A percentile compares a stretch with the other conserved stretches of the same genome.
phyloP scores from a whole-genome alignment of 1,140 invertebrate species.

The Gyrodactylus salaris region DNA sequence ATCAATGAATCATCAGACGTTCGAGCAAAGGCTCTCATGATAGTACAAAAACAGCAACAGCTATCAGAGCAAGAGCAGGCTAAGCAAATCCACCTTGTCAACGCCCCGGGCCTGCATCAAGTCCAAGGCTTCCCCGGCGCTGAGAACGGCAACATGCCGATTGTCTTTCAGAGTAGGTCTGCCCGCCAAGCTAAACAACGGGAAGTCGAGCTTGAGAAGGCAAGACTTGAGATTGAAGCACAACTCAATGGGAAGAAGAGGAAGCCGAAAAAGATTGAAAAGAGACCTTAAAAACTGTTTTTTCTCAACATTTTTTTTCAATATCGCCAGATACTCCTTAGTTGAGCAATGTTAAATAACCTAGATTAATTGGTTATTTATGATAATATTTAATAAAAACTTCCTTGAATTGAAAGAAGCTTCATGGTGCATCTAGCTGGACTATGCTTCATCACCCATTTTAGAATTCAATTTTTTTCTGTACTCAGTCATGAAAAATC shows the following conservation, averaged over 20 bases:
- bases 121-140: neutral
- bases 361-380: too few relatives aligned
- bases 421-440: too few relatives aligned
- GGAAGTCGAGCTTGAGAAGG: neutral
- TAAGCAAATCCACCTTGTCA: neutral
- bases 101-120: neutral
- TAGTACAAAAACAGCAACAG: neutral
- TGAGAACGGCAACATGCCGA: neutral
- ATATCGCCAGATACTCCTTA: too few relatives aligned
- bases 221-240: neutral
- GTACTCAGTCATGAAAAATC: too few relatives aligned
- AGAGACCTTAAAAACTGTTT: too few relatives aligned
- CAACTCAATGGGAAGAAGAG: neutral
- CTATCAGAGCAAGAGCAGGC: neutral
- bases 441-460: too few relatives aligned
- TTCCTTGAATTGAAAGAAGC: too few relatives aligned
- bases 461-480: too few relatives aligned
- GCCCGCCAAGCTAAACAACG: neutral
- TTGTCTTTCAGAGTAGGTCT: neutral
- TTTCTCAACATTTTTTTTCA: too few relatives aligned
- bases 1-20: neutral
- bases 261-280: too few relatives aligned
- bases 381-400: too few relatives aligned
- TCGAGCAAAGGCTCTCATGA: neutral
- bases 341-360: too few relatives aligned